These are phyloP conservation scores for Axea sp. DNA, from an alignment of 2,888 invertebrate genomes.

Conservation along the genomic window DNA sequence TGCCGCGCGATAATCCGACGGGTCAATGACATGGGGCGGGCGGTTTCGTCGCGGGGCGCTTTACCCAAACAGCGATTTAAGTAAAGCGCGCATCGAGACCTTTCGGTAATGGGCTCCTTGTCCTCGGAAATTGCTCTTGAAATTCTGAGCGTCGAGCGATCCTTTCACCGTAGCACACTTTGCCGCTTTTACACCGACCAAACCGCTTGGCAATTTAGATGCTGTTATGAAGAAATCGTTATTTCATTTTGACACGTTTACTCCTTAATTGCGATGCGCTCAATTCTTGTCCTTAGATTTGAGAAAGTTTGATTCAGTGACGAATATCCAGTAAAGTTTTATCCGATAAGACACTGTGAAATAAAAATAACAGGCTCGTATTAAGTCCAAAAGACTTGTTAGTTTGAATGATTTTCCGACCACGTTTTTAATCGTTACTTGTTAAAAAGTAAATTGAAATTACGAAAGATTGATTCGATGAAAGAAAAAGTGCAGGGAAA, in stretches of 20 bases:
- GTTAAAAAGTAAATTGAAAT: too few species aligned
- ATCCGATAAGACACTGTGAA: too few species aligned
- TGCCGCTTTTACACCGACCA: constrained; percentile 56
- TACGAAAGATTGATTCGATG: too few species aligned
- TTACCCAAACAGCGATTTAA: constrained; percentile 57
- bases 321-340: too few species aligned
- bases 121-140: constrained; percentile 63
- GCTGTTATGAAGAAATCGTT: constrained; percentile 61
- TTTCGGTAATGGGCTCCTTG: constrained; percentile 60
- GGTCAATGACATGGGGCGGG: constrained; percentile 53
- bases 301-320: too few species aligned
- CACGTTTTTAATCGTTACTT: too few species aligned
- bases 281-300: not conserved
- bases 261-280: constrained; percentile 8
- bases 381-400: too few species aligned
- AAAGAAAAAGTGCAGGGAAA: too few species aligned
- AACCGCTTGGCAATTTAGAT: constrained; percentile 60
- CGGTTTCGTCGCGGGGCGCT: constrained; percentile 49
- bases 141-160: constrained; percentile 57
- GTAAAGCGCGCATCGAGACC: constrained; percentile 56
- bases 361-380: too few species aligned
- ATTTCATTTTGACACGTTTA: constrained; percentile 46
- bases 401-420: too few species aligned
- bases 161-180: constrained; percentile 60
- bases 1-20: constrained; percentile 60